These are phyloP conservation scores for Willisornis vidua DNA, from an alignment of 2,113 vertebrate genomes.

Conservation along the genomic window DNA sequence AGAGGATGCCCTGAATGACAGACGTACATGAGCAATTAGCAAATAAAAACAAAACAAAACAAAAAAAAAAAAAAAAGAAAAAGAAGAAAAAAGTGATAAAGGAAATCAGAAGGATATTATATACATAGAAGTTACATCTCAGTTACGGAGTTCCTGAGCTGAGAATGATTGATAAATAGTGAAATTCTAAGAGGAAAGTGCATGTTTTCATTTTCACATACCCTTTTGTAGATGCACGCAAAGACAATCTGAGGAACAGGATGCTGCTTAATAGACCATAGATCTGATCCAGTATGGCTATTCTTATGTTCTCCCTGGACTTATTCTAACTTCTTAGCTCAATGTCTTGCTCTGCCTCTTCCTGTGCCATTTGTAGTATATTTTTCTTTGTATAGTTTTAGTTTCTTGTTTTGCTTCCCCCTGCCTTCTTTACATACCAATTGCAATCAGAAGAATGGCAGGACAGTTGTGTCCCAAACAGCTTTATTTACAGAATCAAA, in stretches of 20 bases:
- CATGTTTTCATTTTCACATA: neutral
- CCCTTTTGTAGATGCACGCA: neutral
- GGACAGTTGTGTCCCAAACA: neutral
- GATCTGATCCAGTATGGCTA: neutral
- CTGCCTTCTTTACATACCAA: neutral
- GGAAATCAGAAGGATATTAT: neutral
- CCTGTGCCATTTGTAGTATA: neutral
- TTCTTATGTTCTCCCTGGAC: neutral
- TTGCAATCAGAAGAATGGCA: neutral
- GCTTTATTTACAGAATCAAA: neutral
- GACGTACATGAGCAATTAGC: neutral
- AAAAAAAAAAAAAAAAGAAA: neutral
- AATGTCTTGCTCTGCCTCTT: neutral
- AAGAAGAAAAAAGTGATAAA: neutral
- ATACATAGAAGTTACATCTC: neutral
- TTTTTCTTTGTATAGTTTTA: neutral
- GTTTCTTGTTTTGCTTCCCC: neutral
- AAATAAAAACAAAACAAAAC: neutral
- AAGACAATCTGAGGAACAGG: neutral
- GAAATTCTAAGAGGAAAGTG: neutral
- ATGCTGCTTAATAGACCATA: neutral
- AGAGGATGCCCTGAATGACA: neutral
- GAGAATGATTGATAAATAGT: neutral
- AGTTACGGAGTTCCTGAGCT: neutral
- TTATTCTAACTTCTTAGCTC: neutral